These are phyloP conservation scores for Heliconius ismenius DNA, from an alignment of 2,888 invertebrate species.

Conservation along the genomic window DNA sequence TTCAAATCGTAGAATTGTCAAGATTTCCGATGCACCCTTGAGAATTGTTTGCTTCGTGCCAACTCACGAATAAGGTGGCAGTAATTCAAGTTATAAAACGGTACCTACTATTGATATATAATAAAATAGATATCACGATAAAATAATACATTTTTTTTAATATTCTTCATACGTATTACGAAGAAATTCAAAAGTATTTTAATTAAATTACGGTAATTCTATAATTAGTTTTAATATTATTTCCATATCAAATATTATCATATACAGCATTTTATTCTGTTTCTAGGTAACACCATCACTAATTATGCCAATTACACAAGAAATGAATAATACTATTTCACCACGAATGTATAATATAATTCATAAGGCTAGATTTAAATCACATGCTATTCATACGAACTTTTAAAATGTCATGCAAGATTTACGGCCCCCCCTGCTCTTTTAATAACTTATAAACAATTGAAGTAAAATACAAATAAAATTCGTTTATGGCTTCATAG, in stretches of 20 bases:
- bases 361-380: slow-evolving; percentile 4
- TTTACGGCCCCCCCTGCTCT: slow-evolving; percentile 45
- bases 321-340: not conserved
- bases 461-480: slow-evolving; percentile 64
- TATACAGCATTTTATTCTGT: not conserved
- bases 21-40: slow-evolving; percentile 44
- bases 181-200: not conserved
- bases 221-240: not conserved
- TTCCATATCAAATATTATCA: not conserved
- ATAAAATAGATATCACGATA: too few relatives aligned
- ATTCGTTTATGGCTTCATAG: slow-evolving; percentile 64
- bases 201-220: not conserved
- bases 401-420: slow-evolving; percentile 7
- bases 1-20: slow-evolving; percentile 41
- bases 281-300: not conserved
- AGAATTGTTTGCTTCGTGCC: slow-evolving; percentile 58
- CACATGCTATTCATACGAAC: not conserved
- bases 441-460: slow-evolving; percentile 32
- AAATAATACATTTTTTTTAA: too few relatives aligned
- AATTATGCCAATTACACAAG: not conserved
- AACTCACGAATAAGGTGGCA: slow-evolving; percentile 34
- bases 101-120: slow-evolving; percentile 1
- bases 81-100: not conserved
- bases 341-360: not conserved
- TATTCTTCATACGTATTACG: not conserved